Base-by-base conservation (phyloP, 2,113 vertebrate species). In the Suricata suricatta region DNA sequence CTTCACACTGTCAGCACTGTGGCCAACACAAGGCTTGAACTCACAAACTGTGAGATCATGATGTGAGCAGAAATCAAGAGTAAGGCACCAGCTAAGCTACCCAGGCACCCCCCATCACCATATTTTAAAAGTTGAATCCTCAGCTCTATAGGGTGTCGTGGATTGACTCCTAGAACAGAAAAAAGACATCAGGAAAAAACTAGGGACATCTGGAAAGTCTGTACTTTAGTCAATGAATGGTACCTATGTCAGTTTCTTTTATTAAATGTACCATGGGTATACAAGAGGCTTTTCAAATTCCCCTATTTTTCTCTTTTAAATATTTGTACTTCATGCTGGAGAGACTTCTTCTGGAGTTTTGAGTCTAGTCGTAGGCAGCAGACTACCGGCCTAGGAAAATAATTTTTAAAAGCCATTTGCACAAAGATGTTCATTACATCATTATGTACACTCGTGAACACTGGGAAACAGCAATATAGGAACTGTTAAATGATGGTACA, bases 71-170 rank as follows among this genome's bases (percentile, higher is more conserved):
- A 60, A 23, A 60, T 60, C 57, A 60, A 60, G 57, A 60, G 57
- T 60, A 19, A 21, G 21, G 23, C 57, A 60, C 19, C 7, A 2
- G 2, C 21, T 60, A 21, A 23, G 57, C 21, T 19, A 25, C 21
- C 57, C 21, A 60, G 57, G 57, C 0, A 8, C 21, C 57, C 57
- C 57, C 23, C 52, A 12, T 86, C 47, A 74, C 14, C 14, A 57
- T 86, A 29, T 86, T 96, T n/a, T 86, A 35, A 95, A 90, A 95
- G 23, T 57, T 64, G 64, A 80, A 83, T 60, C 35, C 68, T 79
- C 83, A 95, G 33, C 29, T n/a, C 6, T 76, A 13, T 60, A 54
- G 5, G 63, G 52, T 54, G 19, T 79, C 16, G 25, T n/a, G 71
- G 11, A 64, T 89, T 68, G 33, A 21, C 47, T 72, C 25, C 41